Base-by-base conservation (phyloP, 2,888 invertebrate species). In the Byasa hedistus region DNA sequence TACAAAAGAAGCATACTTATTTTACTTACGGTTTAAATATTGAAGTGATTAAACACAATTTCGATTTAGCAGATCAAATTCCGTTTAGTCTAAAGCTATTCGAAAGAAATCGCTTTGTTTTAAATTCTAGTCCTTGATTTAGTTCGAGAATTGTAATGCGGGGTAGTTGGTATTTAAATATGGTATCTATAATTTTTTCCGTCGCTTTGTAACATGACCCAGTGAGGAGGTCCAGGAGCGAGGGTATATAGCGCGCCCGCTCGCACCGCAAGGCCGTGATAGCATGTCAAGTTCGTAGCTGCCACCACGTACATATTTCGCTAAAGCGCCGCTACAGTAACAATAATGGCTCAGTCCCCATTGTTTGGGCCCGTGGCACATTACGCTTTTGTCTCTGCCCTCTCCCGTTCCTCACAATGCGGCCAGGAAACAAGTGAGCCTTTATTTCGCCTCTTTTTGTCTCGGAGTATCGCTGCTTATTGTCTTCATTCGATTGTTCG, bases 401-500 rank as follows among this genome's bases (percentile, higher is more conserved):
- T 91, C 91, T 89, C 89, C 87, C 88, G 89, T 86, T 88, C 89
- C 89, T 91, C 89, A 91, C 91, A 91, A 91, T 91, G 91, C 91
- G 91, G 91, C 91, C 90, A 91, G 91, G 91, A 91, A 92, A 92
- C 92, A 92, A 92, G 91, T 91, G 92, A 92, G 91, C 92, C 92
- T 92, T 92, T 92, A 92, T 92, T 92, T 91, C 91, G 91, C 90
- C 89, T 91, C 92, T 92, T 92, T 92, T 92, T 92, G 92, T 92
- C 92, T 92, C 91, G 88, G 91, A 92, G 92, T 92, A 92, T 92
- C 92, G 92, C 90, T 91, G 91, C 90, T 92, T 92, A 92, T 92
- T 92, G 92, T 92, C 92, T 92, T 91, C 92, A 92, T 92, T 92
- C 92, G 92, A 92, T 92, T 92, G 92, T 92, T 92, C 92, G 89